Evolutionary conservation across 1,140 invertebrate genomes (phyloP).

Genomic region (Campoletis sonorensis): DNA sequence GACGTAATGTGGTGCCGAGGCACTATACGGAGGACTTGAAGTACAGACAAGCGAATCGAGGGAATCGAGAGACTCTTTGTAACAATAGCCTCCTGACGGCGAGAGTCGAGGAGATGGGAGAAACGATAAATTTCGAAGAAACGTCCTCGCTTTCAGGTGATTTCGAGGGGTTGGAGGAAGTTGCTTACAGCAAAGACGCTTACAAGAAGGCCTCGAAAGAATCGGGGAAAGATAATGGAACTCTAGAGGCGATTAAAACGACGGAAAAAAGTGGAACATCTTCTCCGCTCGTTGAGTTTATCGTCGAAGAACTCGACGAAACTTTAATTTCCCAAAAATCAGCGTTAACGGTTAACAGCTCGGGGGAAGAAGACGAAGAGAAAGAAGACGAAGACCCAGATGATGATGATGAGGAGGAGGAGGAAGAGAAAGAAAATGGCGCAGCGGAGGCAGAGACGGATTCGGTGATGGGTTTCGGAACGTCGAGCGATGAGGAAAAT

Average conservation of each 20-base stretch:
- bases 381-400: neutral
- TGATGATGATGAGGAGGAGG: neutral
- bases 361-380: neutral
- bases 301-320: slow-evolving; percentile 41
- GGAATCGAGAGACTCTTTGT: neutral
- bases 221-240: neutral
- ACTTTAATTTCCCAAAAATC: slow-evolving; percentile 8
- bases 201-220: neutral
- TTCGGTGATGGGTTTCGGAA: neutral
- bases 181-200: too few species aligned
- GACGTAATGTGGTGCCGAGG: slow-evolving; percentile 31
- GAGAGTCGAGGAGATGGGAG: neutral
- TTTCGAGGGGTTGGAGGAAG: neutral
- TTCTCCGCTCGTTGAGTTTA: slow-evolving; percentile 29
- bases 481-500: neutral
- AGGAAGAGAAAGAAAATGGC: neutral
- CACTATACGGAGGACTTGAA: slow-evolving; percentile 35
- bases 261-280: neutral
- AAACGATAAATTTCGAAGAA: slow-evolving; percentile 1
- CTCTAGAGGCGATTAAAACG: neutral
- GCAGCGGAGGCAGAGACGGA: too few species aligned
- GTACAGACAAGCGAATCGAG: neutral
- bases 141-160: neutral
- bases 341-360: neutral
- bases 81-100: neutral